Base-by-base conservation (phyloP, 2,113 vertebrate genomes). In the Periophthalmodon schlosseri region DNA sequence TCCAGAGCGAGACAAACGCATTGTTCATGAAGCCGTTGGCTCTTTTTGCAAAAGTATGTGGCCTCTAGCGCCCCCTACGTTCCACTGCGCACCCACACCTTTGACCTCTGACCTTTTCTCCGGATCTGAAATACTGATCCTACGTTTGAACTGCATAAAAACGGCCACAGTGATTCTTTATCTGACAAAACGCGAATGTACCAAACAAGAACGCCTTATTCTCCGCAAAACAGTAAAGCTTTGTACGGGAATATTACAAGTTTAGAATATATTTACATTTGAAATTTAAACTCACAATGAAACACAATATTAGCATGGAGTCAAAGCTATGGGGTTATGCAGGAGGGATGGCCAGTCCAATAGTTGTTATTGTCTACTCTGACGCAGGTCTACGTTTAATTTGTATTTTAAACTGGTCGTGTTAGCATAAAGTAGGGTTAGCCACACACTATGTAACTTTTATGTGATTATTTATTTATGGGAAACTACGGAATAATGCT, bases 391-490 rank as follows among this genome's bases (percentile, higher is more conserved):
- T 3, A 4, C 5, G 10, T 57, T 57, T n/a, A 54, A 20, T 54
- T 54, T 16, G 13, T 2, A 12, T 23, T 21, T 2, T 24, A 24
- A 24, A 58, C 21, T 24, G n/a, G 56, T 12, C 1, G 54, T 21
- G 6, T 11, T 57, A 9, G 54, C 54, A 11, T 21, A 16, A 14
- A 28, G 12, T 24, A 60, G 8, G 9, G 10, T 15, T 14, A 12
- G 11, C 23, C 3, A 12, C 56, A 57, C 7, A 23, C 9, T 28
- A 28, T 28, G 28, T 28, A 28, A 28, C 3, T 13, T 60, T 60
- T 24, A 58, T 23, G 54, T 23, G 16, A 6, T 52, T 60, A 24
- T 60, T 60, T 96, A 96, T 97, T 96, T 96, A 95, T 96, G 94
- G 91, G 94, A 71, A 80, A 94, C 65, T 15, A 77, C 61, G 67